phyloP scores from a whole-genome alignment of 2,888 invertebrate genomes.

The Meteorus colon region DNA sequence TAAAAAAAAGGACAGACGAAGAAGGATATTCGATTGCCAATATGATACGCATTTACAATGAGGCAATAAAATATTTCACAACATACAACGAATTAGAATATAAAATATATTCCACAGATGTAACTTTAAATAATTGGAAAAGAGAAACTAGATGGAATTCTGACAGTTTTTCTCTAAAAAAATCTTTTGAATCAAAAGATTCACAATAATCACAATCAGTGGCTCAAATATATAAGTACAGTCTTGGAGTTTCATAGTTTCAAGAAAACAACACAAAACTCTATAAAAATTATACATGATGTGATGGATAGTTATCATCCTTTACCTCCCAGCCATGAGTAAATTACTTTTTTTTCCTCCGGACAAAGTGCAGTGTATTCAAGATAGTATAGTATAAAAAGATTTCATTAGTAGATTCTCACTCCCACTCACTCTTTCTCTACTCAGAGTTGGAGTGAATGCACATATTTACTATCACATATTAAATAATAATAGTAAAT shows the following conservation, averaged over 20 bases:
- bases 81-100: conserved; percentile 30
- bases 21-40: not conserved
- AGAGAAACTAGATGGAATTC: not conserved
- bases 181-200: not conserved
- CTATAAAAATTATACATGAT: not conserved
- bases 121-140: not conserved
- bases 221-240: conserved; percentile 52
- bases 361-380: conserved; percentile 49
- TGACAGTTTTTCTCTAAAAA: not conserved
- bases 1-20: not conserved
- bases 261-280: conserved; percentile 8
- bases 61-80: conserved; percentile 18
- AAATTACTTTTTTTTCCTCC: conserved; percentile 23
- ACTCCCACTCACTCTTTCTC: conserved; percentile 61
- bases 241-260: conserved; percentile 44
- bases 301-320: not conserved
- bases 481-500: not conserved
- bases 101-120: not conserved
- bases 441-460: conserved; percentile 43
- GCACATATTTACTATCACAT: conserved; percentile 29
- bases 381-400: conserved; percentile 59
- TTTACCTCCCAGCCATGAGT: no score
- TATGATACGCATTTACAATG: conserved; percentile 13
- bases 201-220: not conserved
- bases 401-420: conserved; percentile 44